Evolutionary conservation across 2,888 invertebrate genomes (phyloP).

Genomic region (Drosophila borborema): DNA sequence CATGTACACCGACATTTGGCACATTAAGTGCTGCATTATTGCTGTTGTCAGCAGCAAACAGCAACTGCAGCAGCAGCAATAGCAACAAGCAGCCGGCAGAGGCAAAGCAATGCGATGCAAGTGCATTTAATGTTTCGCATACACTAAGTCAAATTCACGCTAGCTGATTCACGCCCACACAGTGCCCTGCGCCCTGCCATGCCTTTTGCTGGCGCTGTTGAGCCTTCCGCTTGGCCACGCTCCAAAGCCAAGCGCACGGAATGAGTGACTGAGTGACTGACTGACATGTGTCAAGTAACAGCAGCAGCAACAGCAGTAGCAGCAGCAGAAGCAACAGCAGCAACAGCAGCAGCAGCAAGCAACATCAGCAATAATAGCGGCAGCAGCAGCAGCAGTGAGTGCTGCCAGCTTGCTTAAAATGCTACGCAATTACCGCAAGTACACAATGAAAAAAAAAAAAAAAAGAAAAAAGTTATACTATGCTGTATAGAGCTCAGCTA

Average conservation of each 20-base stretch:
- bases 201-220: conserved; percentile 9
- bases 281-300: conserved; percentile 79
- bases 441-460: conserved; percentile 37
- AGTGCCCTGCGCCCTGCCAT: neutral
- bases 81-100: conserved; percentile 9
- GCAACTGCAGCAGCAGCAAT: conserved; percentile 12
- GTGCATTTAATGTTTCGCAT: conserved; percentile 55
- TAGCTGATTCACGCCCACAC: conserved; percentile 30
- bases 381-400: conserved; percentile 36
- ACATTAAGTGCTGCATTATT: conserved; percentile 68
- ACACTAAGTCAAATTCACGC: conserved; percentile 52
- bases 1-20: conserved; percentile 26
- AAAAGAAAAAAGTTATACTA: neutral
- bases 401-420: conserved; percentile 67
- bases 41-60: conserved; percentile 58
- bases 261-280: conserved; percentile 64
- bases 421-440: conserved; percentile 76
- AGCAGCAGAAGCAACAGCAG: conserved; percentile 50
- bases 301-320: conserved; percentile 57
- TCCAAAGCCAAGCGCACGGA: conserved; percentile 51
- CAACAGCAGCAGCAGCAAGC: conserved; percentile 33
- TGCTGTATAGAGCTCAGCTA: conserved; percentile 28
- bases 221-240: conserved; percentile 50
- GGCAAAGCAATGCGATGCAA: conserved; percentile 24
- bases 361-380: conserved; percentile 22